phyloP scores from a whole-genome alignment of 2,888 invertebrate genomes.

The Morinoia aosen region DNA sequence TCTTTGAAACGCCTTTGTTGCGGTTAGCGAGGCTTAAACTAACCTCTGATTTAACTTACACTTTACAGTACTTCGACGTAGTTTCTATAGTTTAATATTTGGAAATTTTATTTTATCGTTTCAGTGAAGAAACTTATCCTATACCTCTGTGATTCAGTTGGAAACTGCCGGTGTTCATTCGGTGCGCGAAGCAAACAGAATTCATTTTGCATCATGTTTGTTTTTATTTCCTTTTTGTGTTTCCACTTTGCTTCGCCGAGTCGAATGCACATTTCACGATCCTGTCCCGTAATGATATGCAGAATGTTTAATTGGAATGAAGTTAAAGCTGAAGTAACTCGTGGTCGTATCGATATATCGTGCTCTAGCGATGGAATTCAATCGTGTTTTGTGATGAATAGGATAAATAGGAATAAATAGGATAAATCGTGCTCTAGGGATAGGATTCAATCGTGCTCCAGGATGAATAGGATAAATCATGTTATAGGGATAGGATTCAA shows the following conservation, averaged over 20 bases:
- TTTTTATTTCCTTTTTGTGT: not conserved
- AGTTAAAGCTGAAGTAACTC: not conserved
- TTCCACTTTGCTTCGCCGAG: not conserved
- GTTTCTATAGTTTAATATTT: no score
- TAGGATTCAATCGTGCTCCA: no score
- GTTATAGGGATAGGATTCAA: no score
- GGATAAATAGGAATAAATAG: no score
- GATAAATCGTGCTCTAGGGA: no score
- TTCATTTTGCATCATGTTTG: not conserved
- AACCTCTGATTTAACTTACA: no score
- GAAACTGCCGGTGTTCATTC: not conserved
- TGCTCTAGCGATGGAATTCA: not conserved
- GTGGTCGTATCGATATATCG: not conserved
- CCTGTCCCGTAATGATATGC: not conserved
- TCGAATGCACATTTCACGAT: not conserved
- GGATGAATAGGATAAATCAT: no score
- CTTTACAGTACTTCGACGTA: no score
- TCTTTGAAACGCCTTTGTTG: no score
- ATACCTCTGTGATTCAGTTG: not conserved
- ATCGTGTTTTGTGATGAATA: no score
- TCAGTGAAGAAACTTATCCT: not conserved
- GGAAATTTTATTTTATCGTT: not conserved
- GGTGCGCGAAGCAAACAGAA: not conserved
- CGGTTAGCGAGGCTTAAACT: no score
- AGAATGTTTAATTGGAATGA: not conserved